Percentiles rank a stretch among this genome's conserved stretches.
These are phyloP conservation scores for Pediacus dermestoides DNA, from an alignment of 2,888 invertebrate genomes.

Conservation along the genomic window DNA sequence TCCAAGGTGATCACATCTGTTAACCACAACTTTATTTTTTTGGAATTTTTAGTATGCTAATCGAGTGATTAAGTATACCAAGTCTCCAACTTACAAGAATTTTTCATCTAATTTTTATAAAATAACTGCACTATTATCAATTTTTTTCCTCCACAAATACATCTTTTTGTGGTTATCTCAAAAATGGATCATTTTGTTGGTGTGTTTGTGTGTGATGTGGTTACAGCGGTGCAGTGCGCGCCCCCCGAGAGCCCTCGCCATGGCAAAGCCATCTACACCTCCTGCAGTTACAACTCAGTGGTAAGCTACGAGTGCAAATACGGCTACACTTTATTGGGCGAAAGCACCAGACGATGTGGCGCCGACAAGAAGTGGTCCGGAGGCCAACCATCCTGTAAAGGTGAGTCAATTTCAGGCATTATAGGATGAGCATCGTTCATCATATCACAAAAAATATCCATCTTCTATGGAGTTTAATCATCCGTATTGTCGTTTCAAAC, in stretches of 20 bases:
- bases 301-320: conserved; percentile 95
- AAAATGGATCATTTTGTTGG: conserved; percentile 34
- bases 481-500: too few species aligned
- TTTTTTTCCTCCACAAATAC: too few species aligned
- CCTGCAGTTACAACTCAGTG: conserved; percentile 91
- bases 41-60: too few species aligned
- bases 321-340: conserved; percentile 88
- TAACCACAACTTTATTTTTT: too few species aligned
- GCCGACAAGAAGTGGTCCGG: conserved; percentile 96
- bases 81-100: too few species aligned
- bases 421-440: conserved; percentile 4
- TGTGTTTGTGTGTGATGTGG: conserved; percentile 53
- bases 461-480: too few species aligned
- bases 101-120: too few species aligned
- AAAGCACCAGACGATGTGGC: conserved; percentile 85
- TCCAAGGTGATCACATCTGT: too few species aligned
- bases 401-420: conserved; percentile 50
- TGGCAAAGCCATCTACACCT: conserved; percentile 89
- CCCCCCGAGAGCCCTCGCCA: conserved; percentile 88
- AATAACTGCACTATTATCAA: too few species aligned
- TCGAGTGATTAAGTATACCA: too few species aligned
- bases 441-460: neutral
- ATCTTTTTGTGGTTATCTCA: too few species aligned
- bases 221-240: conserved; percentile 91
- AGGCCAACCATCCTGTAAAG: conserved; percentile 86